Evolutionary conservation across 2,113 vertebrate species (phyloP), one percentile per base, ranked within the genome.

Genomic region (Globicephala melas): DNA sequence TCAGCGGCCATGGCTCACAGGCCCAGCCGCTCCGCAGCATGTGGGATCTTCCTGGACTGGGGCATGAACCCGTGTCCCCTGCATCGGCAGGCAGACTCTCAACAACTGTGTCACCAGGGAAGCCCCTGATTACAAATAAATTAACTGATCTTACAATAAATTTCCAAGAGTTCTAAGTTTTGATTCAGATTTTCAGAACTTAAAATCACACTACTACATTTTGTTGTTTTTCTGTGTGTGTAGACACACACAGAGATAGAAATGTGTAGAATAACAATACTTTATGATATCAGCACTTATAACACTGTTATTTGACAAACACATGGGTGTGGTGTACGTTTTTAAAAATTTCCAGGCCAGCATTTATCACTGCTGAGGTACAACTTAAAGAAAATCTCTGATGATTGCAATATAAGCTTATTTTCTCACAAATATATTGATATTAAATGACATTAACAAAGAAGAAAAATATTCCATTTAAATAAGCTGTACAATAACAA

Each of bases 241-340:
- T 41, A 23, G n/a, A 26, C 10, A 55, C 3, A 23, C 8, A 80
- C 3, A 50, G 18, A 53, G 14, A 50, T 2, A 83, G 13, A 89
- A 89, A 44, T 58, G 4, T 67, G 1, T 3, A 17, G 2, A 90
- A 62, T 55, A 79, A 41, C 3, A 47, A 23, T 53, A 31, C 50
- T 41, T 82, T 23, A 50, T 81, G 33, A 77, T 2, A 71, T 71
- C 3, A 68, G 13, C 63, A 23, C 0, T 76, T 89, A 28, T 5
- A 28, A 28, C 10, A 8, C 14, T 47, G 7, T n/a, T 10, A 92
- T 63, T 89, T 58, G 10, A 89, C 4, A 28, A 33, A 80, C 7
- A 60, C 28, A 38, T 6, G 1, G 8, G 13, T 28, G 26, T 15
- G 1, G 0, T 25, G 1, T 15, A 3, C 7, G 23, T 85, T 89